Base-by-base conservation (phyloP, 2,888 invertebrate genomes). In the Lagria hirta region DNA sequence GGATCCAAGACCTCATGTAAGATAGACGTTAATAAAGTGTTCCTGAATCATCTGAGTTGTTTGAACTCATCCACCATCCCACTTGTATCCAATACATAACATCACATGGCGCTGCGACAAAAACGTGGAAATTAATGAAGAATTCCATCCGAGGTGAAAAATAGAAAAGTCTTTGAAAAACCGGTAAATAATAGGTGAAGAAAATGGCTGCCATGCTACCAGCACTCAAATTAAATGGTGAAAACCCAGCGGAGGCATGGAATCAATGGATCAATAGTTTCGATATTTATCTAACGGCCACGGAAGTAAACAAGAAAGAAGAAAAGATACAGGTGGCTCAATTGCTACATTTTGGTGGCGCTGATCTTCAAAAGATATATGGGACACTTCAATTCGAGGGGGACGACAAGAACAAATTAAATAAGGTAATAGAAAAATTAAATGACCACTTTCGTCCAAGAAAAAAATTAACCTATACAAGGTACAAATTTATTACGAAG, bases 311-410 rank as follows among this genome's bases (percentile, higher is more conserved):
- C n/a, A 15, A 26, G 11, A 42, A 42, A 17, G 26, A 17, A 10
- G 54, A 55, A 42, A 8, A 26, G 16, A 30, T 44, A 3, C 43
- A 48, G 26, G 43, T 30, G 35, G 48, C 43, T 10, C 38, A 48
- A 44, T 36, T 58, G 6, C 36, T 59, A 8, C 42, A 57, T 14
- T 37, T 37, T 1, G 43, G 55, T 3, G 57, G 57, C 5, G 52
- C 54, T 4, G 56, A 58, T 26, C 48, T 52, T 0, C 34, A 52
- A 11, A 49, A 58, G 11, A 55, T 49, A 18, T 58, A 28, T 23
- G 48, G 58, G 4, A 53, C 55, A n/a, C 56, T 59, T 15, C 43
- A 33, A 7, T 35, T 60, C 12, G 33, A 29, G 2, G 51, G 49
- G 4, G 45, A 29, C 13, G 48, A 60, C 11, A 50, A 48, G 15